These are phyloP conservation scores for Alethe diademata DNA, from an alignment of 2,113 vertebrate genomes.

Conservation along the genomic window DNA sequence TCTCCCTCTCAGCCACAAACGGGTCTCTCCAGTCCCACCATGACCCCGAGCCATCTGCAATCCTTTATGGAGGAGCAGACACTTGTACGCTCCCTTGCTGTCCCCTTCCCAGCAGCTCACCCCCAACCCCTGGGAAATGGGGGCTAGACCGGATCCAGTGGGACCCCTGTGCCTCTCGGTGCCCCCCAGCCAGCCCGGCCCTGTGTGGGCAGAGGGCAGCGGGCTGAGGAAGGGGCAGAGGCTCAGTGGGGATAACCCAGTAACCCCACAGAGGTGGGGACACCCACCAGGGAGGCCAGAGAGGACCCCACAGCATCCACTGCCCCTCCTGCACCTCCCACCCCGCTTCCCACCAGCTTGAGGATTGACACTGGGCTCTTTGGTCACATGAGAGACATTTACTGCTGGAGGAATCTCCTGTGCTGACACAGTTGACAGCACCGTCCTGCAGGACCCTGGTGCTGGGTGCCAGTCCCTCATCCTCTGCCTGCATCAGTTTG, in stretches of 20 bases:
- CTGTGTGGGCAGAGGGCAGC: rapidly evolving
- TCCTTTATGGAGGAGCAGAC: neutral
- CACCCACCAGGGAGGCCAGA: neutral
- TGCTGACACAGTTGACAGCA: neutral
- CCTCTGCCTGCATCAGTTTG: neutral
- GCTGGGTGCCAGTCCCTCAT: rapidly evolving
- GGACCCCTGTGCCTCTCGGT: rapidly evolving
- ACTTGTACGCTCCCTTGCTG: neutral
- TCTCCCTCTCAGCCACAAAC: rapidly evolving
- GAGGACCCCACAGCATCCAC: neutral
- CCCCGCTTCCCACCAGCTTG: neutral
- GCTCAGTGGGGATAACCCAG: neutral
- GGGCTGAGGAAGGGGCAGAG: neutral
- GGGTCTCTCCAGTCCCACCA: rapidly evolving
- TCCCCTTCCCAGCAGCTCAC: rapidly evolving
- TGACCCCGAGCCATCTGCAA: rapidly evolving
- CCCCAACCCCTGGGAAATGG: neutral
- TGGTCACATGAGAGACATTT: conserved; percentile 3
- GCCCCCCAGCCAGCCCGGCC: neutral
- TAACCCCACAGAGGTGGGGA: neutral
- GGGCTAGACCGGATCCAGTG: rapidly evolving
- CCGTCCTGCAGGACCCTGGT: rapidly evolving
- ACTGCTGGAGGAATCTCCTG: neutral
- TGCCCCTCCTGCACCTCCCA: neutral
- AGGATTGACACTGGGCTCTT: neutral